These are phyloP conservation scores for Tachina lurida DNA, from an alignment of 2,888 invertebrate genomes.

Conservation along the genomic window DNA sequence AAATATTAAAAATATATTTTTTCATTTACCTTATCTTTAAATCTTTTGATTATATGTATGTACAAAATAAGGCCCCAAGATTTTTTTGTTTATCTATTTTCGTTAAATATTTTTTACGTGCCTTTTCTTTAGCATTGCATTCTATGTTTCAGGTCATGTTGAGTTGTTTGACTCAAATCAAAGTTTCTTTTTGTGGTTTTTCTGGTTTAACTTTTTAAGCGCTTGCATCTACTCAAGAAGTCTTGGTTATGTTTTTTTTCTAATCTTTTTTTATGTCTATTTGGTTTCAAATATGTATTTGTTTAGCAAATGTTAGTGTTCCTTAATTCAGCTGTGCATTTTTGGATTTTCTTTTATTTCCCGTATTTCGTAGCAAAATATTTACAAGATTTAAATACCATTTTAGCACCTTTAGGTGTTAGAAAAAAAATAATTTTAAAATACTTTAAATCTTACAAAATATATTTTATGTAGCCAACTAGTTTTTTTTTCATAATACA, in stretches of 20 bases:
- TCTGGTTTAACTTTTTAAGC: slow-evolving; percentile 35
- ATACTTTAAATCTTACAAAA: neutral
- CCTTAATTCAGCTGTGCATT: slow-evolving; percentile 45
- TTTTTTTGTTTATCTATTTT: neutral
- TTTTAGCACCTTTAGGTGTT: slow-evolving; percentile 40
- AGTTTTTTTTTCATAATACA: slow-evolving; percentile 27
- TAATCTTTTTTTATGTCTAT: slow-evolving; percentile 21
- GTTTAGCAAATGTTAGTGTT: neutral
- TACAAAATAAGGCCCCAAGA: neutral
- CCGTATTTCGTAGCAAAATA: slow-evolving; percentile 13
- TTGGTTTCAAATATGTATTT: neutral
- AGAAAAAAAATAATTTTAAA: slow-evolving; percentile 17
- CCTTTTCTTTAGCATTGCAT: neutral
- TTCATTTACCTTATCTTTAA: neutral
- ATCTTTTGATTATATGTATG: neutral
- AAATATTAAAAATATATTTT: neutral
- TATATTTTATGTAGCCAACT: neutral
- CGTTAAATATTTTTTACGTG: neutral
- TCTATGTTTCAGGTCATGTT: slow-evolving; percentile 53
- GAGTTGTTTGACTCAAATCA: neutral
- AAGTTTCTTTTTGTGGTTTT: slow-evolving; percentile 58
- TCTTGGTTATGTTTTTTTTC: slow-evolving; percentile 11
- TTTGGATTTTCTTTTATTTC: slow-evolving; percentile 60
- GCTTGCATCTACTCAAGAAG: slow-evolving; percentile 19
- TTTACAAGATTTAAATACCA: neutral